Base-by-base conservation (phyloP, 2,888 invertebrate species). In the Mesorhabditis belari region DNA sequence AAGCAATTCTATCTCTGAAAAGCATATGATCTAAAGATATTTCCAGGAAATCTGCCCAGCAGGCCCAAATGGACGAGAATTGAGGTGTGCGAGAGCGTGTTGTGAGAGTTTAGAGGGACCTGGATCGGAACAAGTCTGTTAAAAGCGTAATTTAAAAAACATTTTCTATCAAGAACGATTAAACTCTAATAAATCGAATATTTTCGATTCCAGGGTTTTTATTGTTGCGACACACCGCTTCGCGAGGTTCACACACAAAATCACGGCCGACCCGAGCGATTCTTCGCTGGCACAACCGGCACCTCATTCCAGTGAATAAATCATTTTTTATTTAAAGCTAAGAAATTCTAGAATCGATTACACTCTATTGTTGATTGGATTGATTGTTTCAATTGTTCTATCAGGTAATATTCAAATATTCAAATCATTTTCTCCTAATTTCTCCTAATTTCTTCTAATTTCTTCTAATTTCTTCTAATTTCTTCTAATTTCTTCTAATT, bases 351-450 rank as follows among this genome's bases (percentile, higher is more conserved):
- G 77, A 66, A 67, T 80, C 17, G 79, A 79, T 65, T 79, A 79
- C 69, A 73, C 77, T 1, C 65, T 79, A 64, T 67, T 79, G 19
- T 55, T 79, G 25, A 71, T 79, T 61, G 79, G 79, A 12, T 63
- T 79, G n/a, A 73, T 80, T 53, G 65, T 80, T 23, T 77, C 77
- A 9, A 75, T 79, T 56, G 59, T 76, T 24, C 49, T 79, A 26
- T 78, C 77, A 35, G 44, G 44, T 35, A 35, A 17, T 9, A 17
- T 35, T 35, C n/a, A 35, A 9, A 9, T 2, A 35, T 9, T 35
- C n/a, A 35, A n/a, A n/a, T n/a, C 2, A 17, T 35, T n/a, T n/a
- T n/a, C n/a, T n/a, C n/a, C n/a, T n/a, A n/a, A n/a, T n/a, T n/a
- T n/a, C n/a, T n/a, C n/a, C n/a, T n/a, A n/a, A n/a, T n/a, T n/a